Percentiles rank a stretch among this genome's conserved stretches.
Conservation (phyloP, 2,797 vertebrate genomes). For the Hydrocynus forskahlii region DNA sequence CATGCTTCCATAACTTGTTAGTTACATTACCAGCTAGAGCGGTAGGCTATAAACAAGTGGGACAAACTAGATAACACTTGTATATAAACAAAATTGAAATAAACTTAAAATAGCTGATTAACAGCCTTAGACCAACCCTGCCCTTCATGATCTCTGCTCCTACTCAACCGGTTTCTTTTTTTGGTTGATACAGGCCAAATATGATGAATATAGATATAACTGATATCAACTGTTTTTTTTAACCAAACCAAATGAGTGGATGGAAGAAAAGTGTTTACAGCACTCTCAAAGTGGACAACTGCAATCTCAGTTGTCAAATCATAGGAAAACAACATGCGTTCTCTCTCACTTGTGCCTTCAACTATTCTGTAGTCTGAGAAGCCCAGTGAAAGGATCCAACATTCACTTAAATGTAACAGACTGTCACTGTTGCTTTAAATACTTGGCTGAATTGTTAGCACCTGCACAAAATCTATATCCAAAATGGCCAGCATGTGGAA, state of each 20-base stretch:
- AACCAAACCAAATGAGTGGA: not conserved
- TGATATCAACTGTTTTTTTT: no score
- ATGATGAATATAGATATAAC: no score
- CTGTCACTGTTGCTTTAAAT: constrained; percentile 4
- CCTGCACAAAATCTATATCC: not conserved
- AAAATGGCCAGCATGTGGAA: constrained; percentile 3
- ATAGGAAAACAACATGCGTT: not conserved
- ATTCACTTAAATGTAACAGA: not conserved
- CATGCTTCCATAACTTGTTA: no score
- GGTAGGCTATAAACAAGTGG: no score
- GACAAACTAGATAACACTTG: no score
- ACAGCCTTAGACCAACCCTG: no score
- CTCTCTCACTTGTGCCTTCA: not conserved
- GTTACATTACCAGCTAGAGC: no score
- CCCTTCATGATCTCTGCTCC: no score
- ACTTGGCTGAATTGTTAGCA: constrained; percentile 2
- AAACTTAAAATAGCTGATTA: no score
- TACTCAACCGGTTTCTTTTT: not conserved
- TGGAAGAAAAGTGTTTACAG: not conserved
- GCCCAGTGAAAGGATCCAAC: not conserved
- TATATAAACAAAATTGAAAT: no score
- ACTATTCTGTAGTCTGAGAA: not conserved
- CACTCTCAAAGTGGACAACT: not conserved
- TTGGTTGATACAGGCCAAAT: no score
- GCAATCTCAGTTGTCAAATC: not conserved